Base-by-base conservation (phyloP, 1,140 invertebrate species). In the Pemphigus obesinymphae region DNA sequence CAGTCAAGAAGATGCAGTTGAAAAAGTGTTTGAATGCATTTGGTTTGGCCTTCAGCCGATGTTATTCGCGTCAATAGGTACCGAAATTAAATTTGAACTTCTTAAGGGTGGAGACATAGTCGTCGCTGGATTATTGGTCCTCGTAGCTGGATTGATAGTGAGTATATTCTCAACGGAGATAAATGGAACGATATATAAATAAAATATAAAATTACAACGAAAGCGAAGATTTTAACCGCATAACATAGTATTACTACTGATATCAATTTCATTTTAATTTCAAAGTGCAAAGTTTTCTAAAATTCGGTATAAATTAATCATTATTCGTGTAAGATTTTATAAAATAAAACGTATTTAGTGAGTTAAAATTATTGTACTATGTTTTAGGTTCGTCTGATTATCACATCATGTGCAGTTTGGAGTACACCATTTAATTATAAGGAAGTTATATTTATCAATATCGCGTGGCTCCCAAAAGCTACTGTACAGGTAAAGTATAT, bases 391-490 rank as follows among this genome's bases (percentile, higher is more conserved):
- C 66, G 50, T 55, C n/a, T 70, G 29, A 53, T 82, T 50, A 48
- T 82, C 11, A 82, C 83, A 86, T 87, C 70, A 84, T 89, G 88
- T 85, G 91, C 50, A 87, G 92, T 82, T 86, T 92, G 82, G 83
- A 88, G 90, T 68, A 89, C 89, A 73, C 88, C 89, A 85, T 88
- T 93, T 53, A 91, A 88, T 85, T 83, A 88, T 53, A 92, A 90
- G 85, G 92, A 93, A 87, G 89, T 88, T 84, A 84, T 91, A 70
- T 94, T 94, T 87, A 89, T 93, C 82, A 89, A 91, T 68, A 85
- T 93, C 83, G 91, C 92, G 63, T 93, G 92, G 91, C 88, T 93
- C 82, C 93, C 93, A 34, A 94, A 94, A 87, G 93, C 91, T 82
- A 92, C 92, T 82, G 91, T 92, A 37, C 91, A 91, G 87, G 90